Conservation (phyloP, 2,888 invertebrate species). For the Petrolisthes manimaculis region DNA sequence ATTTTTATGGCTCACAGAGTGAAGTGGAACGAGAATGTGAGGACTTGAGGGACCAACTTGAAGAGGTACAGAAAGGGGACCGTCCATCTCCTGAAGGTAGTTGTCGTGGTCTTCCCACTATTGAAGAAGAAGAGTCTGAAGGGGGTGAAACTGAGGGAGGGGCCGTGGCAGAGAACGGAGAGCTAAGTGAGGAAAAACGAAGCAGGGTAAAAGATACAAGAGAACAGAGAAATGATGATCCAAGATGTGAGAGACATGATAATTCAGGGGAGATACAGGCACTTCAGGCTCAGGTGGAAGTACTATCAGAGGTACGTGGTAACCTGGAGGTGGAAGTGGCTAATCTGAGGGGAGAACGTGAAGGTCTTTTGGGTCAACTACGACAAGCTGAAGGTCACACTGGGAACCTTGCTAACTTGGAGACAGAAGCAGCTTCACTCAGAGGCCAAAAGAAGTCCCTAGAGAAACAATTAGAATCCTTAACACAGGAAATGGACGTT, state of each 20-base stretch:
- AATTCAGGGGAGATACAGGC: conserved; percentile 27
- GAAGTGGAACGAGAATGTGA: conserved; percentile 59
- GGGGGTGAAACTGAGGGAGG: conserved; percentile 41
- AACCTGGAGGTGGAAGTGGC: conserved; percentile 41
- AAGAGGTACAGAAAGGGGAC: conserved; percentile 54
- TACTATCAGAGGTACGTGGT: conserved; percentile 45
- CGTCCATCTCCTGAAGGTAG: conserved; percentile 59
- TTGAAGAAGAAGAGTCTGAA: conserved; percentile 58
- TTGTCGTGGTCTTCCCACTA: conserved; percentile 52
- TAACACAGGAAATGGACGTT: conserved; percentile 34
- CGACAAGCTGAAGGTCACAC: conserved; percentile 33
- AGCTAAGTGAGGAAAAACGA: not conserved
- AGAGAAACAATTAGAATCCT: conserved; percentile 30
- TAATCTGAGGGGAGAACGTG: conserved; percentile 37
- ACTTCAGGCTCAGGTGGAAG: conserved; percentile 44
- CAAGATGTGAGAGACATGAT: not conserved
- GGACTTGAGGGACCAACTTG: conserved; percentile 57
- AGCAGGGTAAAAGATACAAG: not conserved
- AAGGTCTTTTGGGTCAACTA: conserved; percentile 24
- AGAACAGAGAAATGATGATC: not conserved
- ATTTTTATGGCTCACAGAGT: conserved; percentile 25
- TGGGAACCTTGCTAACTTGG: conserved; percentile 49
- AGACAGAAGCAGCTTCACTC: conserved; percentile 45
- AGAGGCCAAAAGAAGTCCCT: conserved; percentile 26
- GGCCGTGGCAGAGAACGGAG: not conserved